Base-by-base conservation (phyloP, 2,797 vertebrate species). In the Myotis planiceps region DNA sequence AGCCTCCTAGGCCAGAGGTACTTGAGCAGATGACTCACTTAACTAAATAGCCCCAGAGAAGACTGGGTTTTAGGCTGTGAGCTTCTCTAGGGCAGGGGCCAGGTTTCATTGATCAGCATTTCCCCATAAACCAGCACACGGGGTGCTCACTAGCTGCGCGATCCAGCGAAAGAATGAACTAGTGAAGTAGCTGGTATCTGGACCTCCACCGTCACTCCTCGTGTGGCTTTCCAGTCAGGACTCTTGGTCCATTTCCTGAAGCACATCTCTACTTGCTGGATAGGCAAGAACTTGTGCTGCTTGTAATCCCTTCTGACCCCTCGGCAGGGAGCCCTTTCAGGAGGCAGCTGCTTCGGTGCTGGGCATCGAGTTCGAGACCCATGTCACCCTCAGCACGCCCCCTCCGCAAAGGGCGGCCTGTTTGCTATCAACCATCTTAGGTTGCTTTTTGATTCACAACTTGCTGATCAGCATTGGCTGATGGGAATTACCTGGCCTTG, bases 271-370 rank as follows among this genome's bases (percentile, higher is more conserved):
- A 29, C 19, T 49, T 65, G 19, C 45, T 9, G 23, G 55, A 7
- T 53, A 71, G 21, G n/a, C 53, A 53, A 63, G 60, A 55, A 32
- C 13, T 74, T 65, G 13, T 29, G 34, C 82, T 49, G 49, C 37
- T 76, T 63, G 4, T 53, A 51, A 84, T 72, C 45, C 76, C 51
- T 89, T 79, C 65, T 29, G 72, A 72, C 37, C 32, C 42, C 60
- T 60, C 0, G 0, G 42, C 45, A 32, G 74, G 83, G 37, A 85
- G n/a, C 25, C 27, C 91, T 91, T 45, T 74, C 37, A 51, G 78
- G 51, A 42, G 34, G 10, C 37, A 45, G 27, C 71, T 14, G 49
- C 49, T 58, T 45, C 27, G 34, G 12, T 45, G 23, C 10, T 4
- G 4, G 53, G 19, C 0, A 3, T 49, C 0, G 0, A 53, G 51